These are phyloP conservation scores for Oceanodroma leucorhoa DNA, from an alignment of 2,797 vertebrate species.

Conservation along the genomic window DNA sequence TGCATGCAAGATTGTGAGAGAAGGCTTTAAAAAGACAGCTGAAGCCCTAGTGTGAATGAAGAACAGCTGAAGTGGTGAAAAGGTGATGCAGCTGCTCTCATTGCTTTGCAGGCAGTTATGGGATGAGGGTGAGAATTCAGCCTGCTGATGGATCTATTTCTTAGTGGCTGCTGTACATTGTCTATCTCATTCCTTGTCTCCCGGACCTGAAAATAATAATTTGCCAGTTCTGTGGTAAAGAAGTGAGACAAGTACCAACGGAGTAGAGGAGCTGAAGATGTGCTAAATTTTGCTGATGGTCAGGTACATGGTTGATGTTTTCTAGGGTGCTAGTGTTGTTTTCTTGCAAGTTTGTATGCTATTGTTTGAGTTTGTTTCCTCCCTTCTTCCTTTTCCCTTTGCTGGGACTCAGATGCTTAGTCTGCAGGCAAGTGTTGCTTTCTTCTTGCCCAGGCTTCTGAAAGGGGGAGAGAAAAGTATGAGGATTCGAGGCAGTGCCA, in stretches of 20 bases:
- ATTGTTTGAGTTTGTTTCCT: not conserved
- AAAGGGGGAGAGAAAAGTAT: not conserved
- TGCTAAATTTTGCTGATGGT: not conserved
- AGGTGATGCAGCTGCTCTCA: not conserved
- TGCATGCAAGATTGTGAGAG: not conserved
- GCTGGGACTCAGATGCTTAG: not conserved
- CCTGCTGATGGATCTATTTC: not conserved
- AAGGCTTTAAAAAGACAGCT: not conserved
- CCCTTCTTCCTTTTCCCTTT: not conserved
- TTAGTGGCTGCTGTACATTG: accelerated
- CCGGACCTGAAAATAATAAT: not conserved
- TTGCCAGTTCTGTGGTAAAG: not conserved
- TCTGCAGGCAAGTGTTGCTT: not conserved
- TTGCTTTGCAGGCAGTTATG: not conserved
- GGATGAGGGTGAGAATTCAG: not conserved
- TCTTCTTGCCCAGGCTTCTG: not conserved
- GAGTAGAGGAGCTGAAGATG: not conserved
- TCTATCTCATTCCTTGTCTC: accelerated
- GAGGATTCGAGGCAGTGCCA: not conserved
- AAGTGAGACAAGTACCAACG: accelerated
- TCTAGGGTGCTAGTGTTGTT: not conserved
- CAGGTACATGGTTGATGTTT: not conserved
- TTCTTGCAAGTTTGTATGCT: not conserved
- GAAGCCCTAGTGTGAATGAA: not conserved
- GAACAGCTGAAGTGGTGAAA: not conserved